These are phyloP conservation scores for Drosophila phalerata DNA, from an alignment of 2,888 invertebrate species.

Conservation along the genomic window DNA sequence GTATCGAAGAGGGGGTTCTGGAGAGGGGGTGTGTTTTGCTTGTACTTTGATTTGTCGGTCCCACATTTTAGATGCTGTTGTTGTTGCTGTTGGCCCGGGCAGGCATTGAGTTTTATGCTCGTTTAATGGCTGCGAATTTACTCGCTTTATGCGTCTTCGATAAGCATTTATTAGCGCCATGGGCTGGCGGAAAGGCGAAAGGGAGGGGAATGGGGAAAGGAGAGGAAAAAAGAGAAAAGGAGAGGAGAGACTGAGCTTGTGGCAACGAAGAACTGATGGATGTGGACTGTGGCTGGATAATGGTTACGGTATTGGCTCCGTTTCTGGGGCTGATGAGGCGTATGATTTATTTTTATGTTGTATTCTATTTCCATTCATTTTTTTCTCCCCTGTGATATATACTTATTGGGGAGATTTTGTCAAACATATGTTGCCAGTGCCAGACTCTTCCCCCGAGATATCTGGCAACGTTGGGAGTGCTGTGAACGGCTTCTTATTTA, in stretches of 20 bases:
- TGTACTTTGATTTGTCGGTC: conserved; percentile 79
- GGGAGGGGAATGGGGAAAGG: not conserved
- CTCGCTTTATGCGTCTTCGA: conserved; percentile 82
- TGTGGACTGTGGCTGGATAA: conserved; percentile 51
- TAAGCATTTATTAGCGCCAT: conserved; percentile 80
- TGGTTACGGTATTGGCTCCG: conserved; percentile 72
- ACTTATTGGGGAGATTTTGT: conserved; percentile 47
- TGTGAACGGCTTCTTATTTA: conserved; percentile 61
- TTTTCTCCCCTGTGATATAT: conserved; percentile 35
- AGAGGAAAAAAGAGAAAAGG: not conserved
- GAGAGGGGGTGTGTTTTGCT: conserved; percentile 53
- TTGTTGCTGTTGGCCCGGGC: conserved; percentile 25
- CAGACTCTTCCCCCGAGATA: conserved; percentile 43
- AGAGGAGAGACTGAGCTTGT: not conserved
- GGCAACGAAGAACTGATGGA: conserved; percentile 13
- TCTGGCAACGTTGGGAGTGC: conserved; percentile 28
- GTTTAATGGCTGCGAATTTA: conserved; percentile 83
- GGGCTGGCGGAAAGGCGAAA: conserved; percentile 15
- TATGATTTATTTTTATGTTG: conserved; percentile 78
- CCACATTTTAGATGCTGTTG: conserved; percentile 47
- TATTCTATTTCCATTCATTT: conserved; percentile 51
- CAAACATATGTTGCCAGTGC: conserved; percentile 57
- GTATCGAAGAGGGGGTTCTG: conserved; percentile 1
- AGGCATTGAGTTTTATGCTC: conserved; percentile 80
- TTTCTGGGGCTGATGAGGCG: conserved; percentile 76